These are phyloP conservation scores for Lycodopsis pacificus DNA, from an alignment of 2,797 vertebrate genomes.

Conservation along the genomic window DNA sequence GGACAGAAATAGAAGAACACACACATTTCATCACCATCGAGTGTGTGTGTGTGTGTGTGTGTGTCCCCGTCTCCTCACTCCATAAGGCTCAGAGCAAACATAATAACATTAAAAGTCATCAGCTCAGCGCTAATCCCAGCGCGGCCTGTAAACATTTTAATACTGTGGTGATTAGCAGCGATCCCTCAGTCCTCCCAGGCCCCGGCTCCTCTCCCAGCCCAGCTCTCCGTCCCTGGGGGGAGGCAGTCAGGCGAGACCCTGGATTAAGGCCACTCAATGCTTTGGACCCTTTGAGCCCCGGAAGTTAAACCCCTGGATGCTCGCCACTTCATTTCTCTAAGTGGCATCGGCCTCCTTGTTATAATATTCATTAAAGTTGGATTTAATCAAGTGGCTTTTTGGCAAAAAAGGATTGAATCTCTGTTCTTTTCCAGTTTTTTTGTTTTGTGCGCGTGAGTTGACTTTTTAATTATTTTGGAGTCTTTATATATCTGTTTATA, in stretches of 20 bases:
- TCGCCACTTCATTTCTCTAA: slow-evolving; percentile 80
- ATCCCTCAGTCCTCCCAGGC: slow-evolving; percentile 52
- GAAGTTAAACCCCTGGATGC: slow-evolving; percentile 76
- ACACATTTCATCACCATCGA: neutral
- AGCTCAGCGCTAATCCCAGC: slow-evolving; percentile 76
- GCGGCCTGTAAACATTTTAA: slow-evolving; percentile 76
- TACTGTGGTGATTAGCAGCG: slow-evolving; percentile 72
- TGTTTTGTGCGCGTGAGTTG: slow-evolving; percentile 15
- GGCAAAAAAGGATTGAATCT: slow-evolving; percentile 16
- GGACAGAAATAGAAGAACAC: slow-evolving; percentile 2
- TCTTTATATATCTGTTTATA: slow-evolving; percentile 19
- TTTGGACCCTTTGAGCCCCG: slow-evolving; percentile 63
- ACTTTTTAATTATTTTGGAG: neutral
- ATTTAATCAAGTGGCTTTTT: slow-evolving; percentile 76
- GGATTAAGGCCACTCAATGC: slow-evolving; percentile 81
- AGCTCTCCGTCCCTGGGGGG: slow-evolving; percentile 70
- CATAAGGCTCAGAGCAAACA: slow-evolving; percentile 50
- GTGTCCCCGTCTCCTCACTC: slow-evolving; percentile 2
- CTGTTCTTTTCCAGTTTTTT: slow-evolving; percentile 13
- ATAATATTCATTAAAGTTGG: slow-evolving; percentile 78
- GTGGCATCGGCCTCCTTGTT: slow-evolving; percentile 69
- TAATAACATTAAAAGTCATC: slow-evolving; percentile 78
- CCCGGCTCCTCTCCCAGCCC: slow-evolving; percentile 40
- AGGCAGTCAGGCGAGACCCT: slow-evolving; percentile 68
- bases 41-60: neutral